Conservation (phyloP, 2,797 vertebrate genomes). For the Leuciscus waleckii region DNA sequence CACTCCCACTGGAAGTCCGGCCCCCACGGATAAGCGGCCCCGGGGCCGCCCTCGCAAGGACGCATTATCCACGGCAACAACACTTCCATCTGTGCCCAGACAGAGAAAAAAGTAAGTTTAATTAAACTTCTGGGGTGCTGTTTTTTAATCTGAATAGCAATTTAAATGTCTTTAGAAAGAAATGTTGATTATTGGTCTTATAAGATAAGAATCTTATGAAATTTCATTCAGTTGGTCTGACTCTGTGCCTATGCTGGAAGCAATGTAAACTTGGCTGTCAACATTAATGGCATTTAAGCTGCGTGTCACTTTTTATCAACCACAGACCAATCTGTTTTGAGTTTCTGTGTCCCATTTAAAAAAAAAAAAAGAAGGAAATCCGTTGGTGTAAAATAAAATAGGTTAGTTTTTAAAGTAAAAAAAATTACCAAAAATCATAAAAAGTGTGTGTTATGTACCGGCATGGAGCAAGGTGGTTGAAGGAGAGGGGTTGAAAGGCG, state of each 20-base stretch:
- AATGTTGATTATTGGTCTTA: neutral
- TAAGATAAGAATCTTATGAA: neutral
- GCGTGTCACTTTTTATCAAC: neutral
- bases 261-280: neutral
- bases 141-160: neutral
- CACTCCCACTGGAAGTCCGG: slow-evolving; percentile 89
- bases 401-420: neutral
- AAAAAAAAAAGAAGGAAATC: neutral
- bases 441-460: too few relatives aligned
- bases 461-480: neutral
- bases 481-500: neutral
- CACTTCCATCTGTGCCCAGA: slow-evolving; percentile 84
- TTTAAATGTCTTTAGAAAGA: neutral
- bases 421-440: neutral
- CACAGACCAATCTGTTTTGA: neutral
- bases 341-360: neutral
- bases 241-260: neutral
- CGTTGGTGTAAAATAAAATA: neutral
- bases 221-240: neutral
- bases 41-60: slow-evolving; percentile 97
- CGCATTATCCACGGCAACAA: slow-evolving; percentile 79
- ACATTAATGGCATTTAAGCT: neutral
- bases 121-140: neutral
- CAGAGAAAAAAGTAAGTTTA: slow-evolving; percentile 93
- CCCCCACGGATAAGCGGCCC: slow-evolving; percentile 94